Conservation (phyloP, 2,888 invertebrate genomes). For the Hypsopygia costalis region DNA sequence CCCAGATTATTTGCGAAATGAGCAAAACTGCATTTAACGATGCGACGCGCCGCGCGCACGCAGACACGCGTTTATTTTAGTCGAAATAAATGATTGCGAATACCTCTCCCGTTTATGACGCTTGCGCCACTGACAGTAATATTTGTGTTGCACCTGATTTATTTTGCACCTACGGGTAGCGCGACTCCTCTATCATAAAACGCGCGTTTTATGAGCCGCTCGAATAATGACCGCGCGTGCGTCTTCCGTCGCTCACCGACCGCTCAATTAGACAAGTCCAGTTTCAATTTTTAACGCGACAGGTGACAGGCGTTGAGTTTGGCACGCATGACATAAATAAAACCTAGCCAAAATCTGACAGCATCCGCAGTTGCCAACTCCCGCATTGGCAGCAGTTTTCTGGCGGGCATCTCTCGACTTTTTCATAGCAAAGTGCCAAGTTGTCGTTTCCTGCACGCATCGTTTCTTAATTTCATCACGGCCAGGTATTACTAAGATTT, state of each 20-base stretch:
- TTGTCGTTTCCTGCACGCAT: constrained; percentile 26
- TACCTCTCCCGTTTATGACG: constrained; percentile 57
- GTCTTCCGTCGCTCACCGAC: constrained; percentile 18
- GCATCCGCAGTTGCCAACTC: constrained; percentile 28
- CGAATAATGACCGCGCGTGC: constrained; percentile 28
- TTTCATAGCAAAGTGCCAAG: constrained; percentile 29
- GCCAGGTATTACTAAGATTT: constrained; percentile 30
- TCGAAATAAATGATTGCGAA: constrained; percentile 46
- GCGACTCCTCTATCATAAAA: constrained; percentile 40
- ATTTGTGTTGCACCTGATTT: constrained; percentile 66
- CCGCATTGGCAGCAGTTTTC: constrained; percentile 31
- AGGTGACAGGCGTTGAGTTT: constrained; percentile 14
- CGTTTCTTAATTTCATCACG: constrained; percentile 29
- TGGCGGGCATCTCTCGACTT: constrained; percentile 22
- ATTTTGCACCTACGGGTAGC: constrained; percentile 31
- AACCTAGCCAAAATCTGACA: constrained; percentile 27
- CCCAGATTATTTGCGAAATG: constrained; percentile 56
- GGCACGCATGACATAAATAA: constrained; percentile 14
- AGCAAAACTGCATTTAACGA: constrained; percentile 62
- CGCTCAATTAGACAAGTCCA: constrained; percentile 44
- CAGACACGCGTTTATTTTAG: constrained; percentile 46
- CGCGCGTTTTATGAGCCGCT: constrained; percentile 42
- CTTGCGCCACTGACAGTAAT: constrained; percentile 52
- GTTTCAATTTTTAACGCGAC: constrained; percentile 26
- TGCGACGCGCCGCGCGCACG: constrained; percentile 31